Base-by-base conservation (phyloP, 2,888 invertebrate species). In the Drosophila merina region DNA sequence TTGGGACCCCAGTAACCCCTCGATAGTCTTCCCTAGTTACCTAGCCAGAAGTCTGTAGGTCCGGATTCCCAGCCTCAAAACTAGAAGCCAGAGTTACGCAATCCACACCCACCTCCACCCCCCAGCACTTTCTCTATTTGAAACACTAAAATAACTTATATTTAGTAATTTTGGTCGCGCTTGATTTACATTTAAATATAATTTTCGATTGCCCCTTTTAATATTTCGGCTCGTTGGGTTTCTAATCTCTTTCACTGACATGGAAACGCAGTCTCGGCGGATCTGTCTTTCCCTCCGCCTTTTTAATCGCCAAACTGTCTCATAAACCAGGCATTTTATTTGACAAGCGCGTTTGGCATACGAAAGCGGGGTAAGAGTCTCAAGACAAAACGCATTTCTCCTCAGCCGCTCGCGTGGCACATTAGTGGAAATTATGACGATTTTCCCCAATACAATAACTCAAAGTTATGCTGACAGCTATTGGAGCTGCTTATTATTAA, bases 131-230 rank as follows among this genome's bases (percentile, higher is more conserved):
- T 87, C 89, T 84, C 89, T 89, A 55, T 72, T 76, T 75, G 81
- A 88, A 70, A 75, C 86, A 86, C 72, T 74, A 62, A 86, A 78
- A 79, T 84, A 78, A 85, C 74, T 86, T 77, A 87, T 85, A 82
- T 83, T 76, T 77, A 76, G 74, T 86, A 75, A 79, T 82, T 88
- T 76, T 30, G 69, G 68, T 70, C 66, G 76, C 68, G 70, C 69
- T 86, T 79, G 60, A 88, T 89, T 89, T 86, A 70, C 78, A 88
- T 89, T 88, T 84, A 79, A 85, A 88, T 84, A 81, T 87, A 62
- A 76, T 77, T 70, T 81, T 63, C 67, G 56, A 51, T 69, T 74
- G 72, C 49, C 57, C 54, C 56, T 63, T 72, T 79, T 69, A 78
- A 79, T 79, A 74, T 70, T 74, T 72, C 48, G 66, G 38, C 38